phyloP scores from a whole-genome alignment of 2,888 invertebrate species.

The Chesias legatella region DNA sequence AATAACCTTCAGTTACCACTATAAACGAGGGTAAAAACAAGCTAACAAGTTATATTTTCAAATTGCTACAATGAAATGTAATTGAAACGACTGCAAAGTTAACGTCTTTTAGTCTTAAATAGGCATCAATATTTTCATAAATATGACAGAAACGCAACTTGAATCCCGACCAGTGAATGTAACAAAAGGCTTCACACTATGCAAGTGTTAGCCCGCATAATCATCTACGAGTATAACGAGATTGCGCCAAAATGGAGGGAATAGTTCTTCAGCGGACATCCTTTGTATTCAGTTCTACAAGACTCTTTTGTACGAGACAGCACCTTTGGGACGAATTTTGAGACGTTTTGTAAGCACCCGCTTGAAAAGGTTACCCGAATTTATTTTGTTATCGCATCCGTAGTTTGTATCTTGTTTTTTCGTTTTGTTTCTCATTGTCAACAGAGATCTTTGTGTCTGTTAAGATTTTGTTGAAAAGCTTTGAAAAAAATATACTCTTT shows the following conservation, averaged over 20 bases:
- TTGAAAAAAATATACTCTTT: too few species aligned
- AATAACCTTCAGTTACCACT: too few species aligned
- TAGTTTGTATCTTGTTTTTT: slow-evolving; percentile 6
- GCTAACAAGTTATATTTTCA: too few species aligned
- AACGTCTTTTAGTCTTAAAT: too few species aligned
- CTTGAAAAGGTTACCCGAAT: slow-evolving; percentile 17
- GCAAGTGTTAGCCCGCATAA: slow-evolving; percentile 29
- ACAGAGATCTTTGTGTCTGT: too few species aligned
- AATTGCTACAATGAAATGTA: too few species aligned
- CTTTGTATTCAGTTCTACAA: slow-evolving; percentile 40
- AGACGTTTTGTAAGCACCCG: slow-evolving; percentile 30
- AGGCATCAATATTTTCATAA: too few species aligned
- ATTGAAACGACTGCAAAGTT: too few species aligned
- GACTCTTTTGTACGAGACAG: slow-evolving; percentile 37
- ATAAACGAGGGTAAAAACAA: too few species aligned
- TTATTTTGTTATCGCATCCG: slow-evolving; percentile 14
- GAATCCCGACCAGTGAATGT: neutral
- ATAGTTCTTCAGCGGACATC: slow-evolving; percentile 31
- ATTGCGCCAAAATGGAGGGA: slow-evolving; percentile 28
- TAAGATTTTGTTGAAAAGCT: too few species aligned
- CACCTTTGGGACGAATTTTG: slow-evolving; percentile 31
- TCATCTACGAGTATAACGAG: slow-evolving; percentile 30
- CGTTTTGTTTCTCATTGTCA: too few species aligned
- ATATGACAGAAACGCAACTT: too few species aligned
- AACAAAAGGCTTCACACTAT: slow-evolving; percentile 2